Conservation (phyloP, 1,140 invertebrate genomes). For the Listronotus oregonensis region DNA sequence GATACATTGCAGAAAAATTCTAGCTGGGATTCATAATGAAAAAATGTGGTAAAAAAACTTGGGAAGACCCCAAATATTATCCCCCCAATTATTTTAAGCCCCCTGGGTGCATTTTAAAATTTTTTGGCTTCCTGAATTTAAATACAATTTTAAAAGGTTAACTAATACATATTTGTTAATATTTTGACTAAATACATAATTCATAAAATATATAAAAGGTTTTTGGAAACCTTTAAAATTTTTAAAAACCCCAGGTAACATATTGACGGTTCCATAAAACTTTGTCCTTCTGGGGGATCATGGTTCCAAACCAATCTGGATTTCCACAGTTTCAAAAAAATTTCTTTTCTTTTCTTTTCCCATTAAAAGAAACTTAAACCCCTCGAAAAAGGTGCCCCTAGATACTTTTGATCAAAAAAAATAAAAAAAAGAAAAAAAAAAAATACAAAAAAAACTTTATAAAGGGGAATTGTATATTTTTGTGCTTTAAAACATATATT, state of each 20-base stretch:
- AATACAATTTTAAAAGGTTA: slow-evolving; percentile 39
- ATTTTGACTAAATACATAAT: slow-evolving; percentile 36
- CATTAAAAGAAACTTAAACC: slow-evolving; percentile 86
- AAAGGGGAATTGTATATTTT: no score
- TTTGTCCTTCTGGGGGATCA: slow-evolving; percentile 99
- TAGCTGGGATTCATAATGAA: not conserved
- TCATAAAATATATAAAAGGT: no score
- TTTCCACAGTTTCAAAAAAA: slow-evolving; percentile 96
- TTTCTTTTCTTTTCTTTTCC: slow-evolving; percentile 84
- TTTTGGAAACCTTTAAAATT: slow-evolving; percentile 30
- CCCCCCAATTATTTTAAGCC: slow-evolving; percentile 97
- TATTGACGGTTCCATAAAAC: slow-evolving; percentile 99
- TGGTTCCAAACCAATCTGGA: slow-evolving; percentile 99
- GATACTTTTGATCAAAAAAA: slow-evolving; percentile 84
- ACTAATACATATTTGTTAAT: slow-evolving; percentile 49
- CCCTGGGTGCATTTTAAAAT: slow-evolving; percentile 92
- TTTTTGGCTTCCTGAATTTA: slow-evolving; percentile 62
- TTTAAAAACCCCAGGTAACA: slow-evolving; percentile 66
- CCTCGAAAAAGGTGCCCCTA: slow-evolving; percentile 94
- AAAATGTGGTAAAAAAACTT: slow-evolving; percentile 47
- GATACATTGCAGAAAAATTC: no score
- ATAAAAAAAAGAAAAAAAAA: slow-evolving; percentile 12
- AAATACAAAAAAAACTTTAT: not conserved
- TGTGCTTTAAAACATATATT: no score
- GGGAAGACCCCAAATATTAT: slow-evolving; percentile 54